Evolutionary conservation across 1,140 invertebrate genomes (phyloP), one percentile per base, ranked within the genome.

Genomic region (Tetramorium simillimum): DNA sequence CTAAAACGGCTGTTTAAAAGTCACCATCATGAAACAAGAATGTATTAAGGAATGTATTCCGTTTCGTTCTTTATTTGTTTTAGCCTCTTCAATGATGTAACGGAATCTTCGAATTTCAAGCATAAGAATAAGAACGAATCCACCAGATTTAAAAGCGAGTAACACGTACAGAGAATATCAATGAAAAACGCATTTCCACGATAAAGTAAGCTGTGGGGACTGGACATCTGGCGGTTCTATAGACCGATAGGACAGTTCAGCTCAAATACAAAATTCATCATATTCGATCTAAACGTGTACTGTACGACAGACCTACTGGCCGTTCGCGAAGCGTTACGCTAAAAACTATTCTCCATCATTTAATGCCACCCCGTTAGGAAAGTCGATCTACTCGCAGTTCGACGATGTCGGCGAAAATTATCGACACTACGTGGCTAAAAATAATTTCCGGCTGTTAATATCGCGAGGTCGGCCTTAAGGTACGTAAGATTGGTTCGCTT

Each of bases 261-360:
- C 28, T 92, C 90, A 85, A 92, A 95, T 95, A 92, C 86, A 95
- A 95, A 95, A 95, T 95, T 95, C 93, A 95, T 93, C 46, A 82
- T 46, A 86, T 95, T 95, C 94, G 95, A 95, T 95, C 90, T 91
- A 93, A 87, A 86, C 82, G 85, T 89, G 85, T 67, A 67, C 67
- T 76, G 40, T 69, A 82, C 84, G 76, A 86, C 60, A 78, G 63
- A 90, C 81, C 88, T 91, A 90, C 84, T 77, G 77, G 77, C 72
- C 69, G 84, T 86, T 86, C 85, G 24, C 63, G 53, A 33, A 62
- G 80, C 40, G 53, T 84, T 49, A 73, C 37, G 53, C n/a, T 75
- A 46, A 73, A 46, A 73, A 43, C 6, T 7, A 37, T 84, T 58
- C 3, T 37, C 16, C 10, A n/a, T 53, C 46, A 33, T 51, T 78